Evolutionary conservation across 1,140 invertebrate genomes (phyloP), one percentile per base, ranked within the genome.

Genomic region (Venturia canescens): DNA sequence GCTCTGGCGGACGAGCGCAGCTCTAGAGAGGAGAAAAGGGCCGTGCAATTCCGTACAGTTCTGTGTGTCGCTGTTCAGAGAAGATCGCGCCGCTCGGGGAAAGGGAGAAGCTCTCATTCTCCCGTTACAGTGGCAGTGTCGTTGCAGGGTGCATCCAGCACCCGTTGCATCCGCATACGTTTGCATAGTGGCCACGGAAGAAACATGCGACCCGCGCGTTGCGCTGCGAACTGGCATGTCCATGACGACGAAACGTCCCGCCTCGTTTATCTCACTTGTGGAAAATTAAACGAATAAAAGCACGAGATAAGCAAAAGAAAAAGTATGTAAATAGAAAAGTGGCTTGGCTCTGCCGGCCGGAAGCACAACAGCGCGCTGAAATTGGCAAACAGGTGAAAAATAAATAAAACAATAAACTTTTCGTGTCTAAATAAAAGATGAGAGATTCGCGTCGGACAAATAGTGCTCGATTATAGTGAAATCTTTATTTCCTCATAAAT

Each of bases 211-310:
- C 11, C 3, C 75, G 31, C 48, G 26, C 31, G 18, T 21, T 60
- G 26, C 31, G 18, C 31, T 23, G 57, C 21, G 48, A 29, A 29
- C 18, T 76, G 75, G 26, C 27, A 9, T 26, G 72, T 16, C 34
- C 57, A 77, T 60, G 31, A 77, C 53, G 60, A 63, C 53, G 75
- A 77, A 57, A 66, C 66, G 57, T 66, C n/a, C 53, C 16, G 29
- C 66, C 75, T 63, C 75, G 34, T 77, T 44, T 66, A 77, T 77
- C 57, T 77, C 29, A 44, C 75, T 77, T 60, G 57, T 77, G 60
- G 75, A 66, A 77, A 77, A 77, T 77, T 77, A 77, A 63, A 77
- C 75, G 53, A 44, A 77, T 66, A 66, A 77, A 77, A 77, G 31
- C 38, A 15, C 21, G 48, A 18, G 21, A 16, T 66, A 26, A 18